Conservation (phyloP, 2,797 vertebrate species). For the Spea hammondii region DNA sequence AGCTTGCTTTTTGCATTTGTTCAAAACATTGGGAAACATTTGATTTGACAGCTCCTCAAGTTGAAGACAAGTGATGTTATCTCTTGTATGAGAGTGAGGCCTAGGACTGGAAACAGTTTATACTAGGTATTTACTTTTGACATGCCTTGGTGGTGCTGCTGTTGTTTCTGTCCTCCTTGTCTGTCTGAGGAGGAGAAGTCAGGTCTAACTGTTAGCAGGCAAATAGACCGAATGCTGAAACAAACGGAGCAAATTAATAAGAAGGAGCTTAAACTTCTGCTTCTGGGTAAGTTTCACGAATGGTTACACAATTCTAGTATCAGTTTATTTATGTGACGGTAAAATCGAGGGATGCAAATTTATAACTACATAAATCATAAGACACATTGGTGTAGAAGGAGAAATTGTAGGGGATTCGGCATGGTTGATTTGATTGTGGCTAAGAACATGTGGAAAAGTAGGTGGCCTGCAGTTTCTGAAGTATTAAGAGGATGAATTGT, state of each 20-base stretch:
- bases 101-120: constrained; percentile 66
- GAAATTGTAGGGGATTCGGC: too few relatives aligned
- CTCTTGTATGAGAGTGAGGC: neutral
- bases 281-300: constrained; percentile 74
- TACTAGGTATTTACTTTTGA: constrained; percentile 70
- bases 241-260: constrained; percentile 81
- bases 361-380: too few relatives aligned
- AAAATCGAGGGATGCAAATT: too few relatives aligned
- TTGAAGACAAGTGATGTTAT: neutral
- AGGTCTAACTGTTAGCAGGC: constrained; percentile 82
- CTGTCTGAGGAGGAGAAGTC: constrained; percentile 89
- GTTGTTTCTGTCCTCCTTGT: constrained; percentile 73
- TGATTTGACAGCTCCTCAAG: neutral
- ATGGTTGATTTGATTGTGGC: too few relatives aligned
- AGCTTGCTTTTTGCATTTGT: too few relatives aligned
- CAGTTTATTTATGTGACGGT: too few relatives aligned
- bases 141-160: constrained; percentile 59
- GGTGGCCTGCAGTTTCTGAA: too few relatives aligned
- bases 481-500: too few relatives aligned
- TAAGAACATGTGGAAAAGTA: too few relatives aligned
- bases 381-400: too few relatives aligned
- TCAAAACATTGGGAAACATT: too few relatives aligned
- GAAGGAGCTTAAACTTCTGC: constrained; percentile 84
- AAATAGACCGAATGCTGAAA: constrained; percentile 85
- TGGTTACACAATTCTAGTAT: neutral